These are phyloP conservation scores for Zygogramma bicolorata DNA, from an alignment of 2,888 invertebrate species.

Conservation along the genomic window DNA sequence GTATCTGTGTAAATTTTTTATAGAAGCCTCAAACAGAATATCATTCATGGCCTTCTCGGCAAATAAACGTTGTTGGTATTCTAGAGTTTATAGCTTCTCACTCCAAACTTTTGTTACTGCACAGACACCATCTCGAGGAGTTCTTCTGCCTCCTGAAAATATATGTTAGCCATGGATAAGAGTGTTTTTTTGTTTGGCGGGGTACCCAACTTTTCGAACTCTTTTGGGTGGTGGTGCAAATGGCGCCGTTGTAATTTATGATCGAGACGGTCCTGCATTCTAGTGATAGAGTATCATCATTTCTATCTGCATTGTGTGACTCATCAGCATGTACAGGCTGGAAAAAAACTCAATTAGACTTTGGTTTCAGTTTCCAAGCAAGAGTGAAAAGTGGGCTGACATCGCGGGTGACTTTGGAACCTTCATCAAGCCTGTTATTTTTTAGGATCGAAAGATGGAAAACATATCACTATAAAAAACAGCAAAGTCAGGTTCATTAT, in stretches of 20 bases:
- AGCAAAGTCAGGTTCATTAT: slow-evolving; percentile 29
- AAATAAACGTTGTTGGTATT: slow-evolving; percentile 25
- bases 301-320: not conserved
- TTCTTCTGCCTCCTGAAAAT: slow-evolving; percentile 5
- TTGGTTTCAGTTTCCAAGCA: slow-evolving; percentile 23
- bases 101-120: slow-evolving; percentile 19
- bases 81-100: slow-evolving; percentile 23
- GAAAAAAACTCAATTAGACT: not conserved
- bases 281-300: not conserved
- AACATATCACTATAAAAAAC: slow-evolving; percentile 28
- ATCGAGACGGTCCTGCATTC: slow-evolving; percentile 13
- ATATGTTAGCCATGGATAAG: slow-evolving; percentile 6
- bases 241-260: not conserved
- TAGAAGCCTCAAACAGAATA: slow-evolving; percentile 23
- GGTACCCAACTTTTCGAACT: slow-evolving; percentile 10
- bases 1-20: slow-evolving; percentile 12
- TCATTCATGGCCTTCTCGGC: slow-evolving; percentile 27
- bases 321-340: not conserved
- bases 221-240: slow-evolving; percentile 5
- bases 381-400: slow-evolving; percentile 17
- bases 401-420: slow-evolving; percentile 17
- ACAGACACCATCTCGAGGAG: not conserved
- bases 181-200: slow-evolving; percentile 23
- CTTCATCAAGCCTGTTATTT: not conserved
- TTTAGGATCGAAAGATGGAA: slow-evolving; percentile 10